Conservation (phyloP, 1,140 invertebrate species). For the Drosophila aff. region DNA sequence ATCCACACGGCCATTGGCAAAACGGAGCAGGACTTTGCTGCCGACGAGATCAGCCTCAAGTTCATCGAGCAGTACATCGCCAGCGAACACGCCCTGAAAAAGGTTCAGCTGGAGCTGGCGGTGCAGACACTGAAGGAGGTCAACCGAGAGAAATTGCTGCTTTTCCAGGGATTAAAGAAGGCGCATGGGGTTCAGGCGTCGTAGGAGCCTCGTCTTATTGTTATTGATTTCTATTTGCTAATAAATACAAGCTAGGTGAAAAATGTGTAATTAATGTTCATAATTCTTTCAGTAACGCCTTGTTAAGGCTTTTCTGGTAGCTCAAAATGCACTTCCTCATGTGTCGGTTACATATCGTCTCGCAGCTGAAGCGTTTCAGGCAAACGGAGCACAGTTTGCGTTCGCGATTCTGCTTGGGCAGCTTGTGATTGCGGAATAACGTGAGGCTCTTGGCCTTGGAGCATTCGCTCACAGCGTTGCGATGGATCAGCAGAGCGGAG, state of each 20-base stretch:
- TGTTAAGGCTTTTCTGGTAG: constrained; percentile 11
- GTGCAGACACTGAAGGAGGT: constrained; percentile 89
- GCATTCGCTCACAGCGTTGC: constrained; percentile 7
- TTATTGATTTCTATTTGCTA: constrained; percentile 49
- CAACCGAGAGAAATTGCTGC: constrained; percentile 86
- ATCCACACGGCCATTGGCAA: constrained; percentile 80
- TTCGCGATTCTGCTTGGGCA: not conserved
- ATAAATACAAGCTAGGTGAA: constrained; percentile 26
- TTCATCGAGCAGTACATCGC: constrained; percentile 88
- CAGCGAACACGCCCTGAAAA: constrained; percentile 87
- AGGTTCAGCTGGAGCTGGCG: constrained; percentile 87
- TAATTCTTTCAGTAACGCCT: not conserved
- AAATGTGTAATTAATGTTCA: not conserved
- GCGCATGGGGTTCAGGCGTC: constrained; percentile 87
- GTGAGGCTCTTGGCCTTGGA: constrained; percentile 14
- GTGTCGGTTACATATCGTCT: constrained; percentile 17
- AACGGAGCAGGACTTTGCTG: constrained; percentile 70
- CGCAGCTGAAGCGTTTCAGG: constrained; percentile 25
- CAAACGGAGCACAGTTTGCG: constrained; percentile 45
- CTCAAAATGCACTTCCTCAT: constrained; percentile 31
- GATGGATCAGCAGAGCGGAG: constrained; percentile 40
- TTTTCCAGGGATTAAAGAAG: constrained; percentile 87
- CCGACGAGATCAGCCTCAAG: constrained; percentile 86
- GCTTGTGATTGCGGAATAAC: not conserved
- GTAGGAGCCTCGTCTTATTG: constrained; percentile 34